Conservation (phyloP, 2,888 invertebrate genomes). For the Sinelater perroti region DNA sequence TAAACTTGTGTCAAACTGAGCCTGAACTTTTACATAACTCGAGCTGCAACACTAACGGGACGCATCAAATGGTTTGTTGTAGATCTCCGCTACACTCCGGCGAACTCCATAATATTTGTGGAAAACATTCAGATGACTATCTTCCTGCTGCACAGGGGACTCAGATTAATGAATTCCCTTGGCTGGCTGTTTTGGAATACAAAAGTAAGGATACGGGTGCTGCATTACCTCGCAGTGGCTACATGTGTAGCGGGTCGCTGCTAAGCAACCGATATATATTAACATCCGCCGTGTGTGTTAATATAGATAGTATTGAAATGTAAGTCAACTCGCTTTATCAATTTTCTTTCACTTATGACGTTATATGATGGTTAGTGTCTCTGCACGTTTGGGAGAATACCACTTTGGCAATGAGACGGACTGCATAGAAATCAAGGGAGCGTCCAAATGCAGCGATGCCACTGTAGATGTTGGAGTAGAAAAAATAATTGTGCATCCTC, state of each 20-base stretch:
- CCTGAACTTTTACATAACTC: no score
- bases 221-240: neutral
- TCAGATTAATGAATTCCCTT: slow-evolving; percentile 3
- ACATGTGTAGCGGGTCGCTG: slow-evolving; percentile 2
- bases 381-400: slow-evolving; percentile 18
- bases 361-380: neutral
- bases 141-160: neutral
- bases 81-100: no score
- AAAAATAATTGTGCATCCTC: slow-evolving; percentile 18
- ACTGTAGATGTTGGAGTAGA: slow-evolving; percentile 15
- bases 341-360: neutral
- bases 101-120: no score
- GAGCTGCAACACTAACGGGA: no score
- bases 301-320: neutral
- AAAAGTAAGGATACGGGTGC: neutral
- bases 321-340: neutral
- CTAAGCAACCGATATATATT: slow-evolving; percentile 12
- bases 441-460: neutral
- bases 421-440: neutral
- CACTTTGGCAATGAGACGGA: slow-evolving; percentile 1
- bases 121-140: slow-evolving; percentile 16
- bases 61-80: no score
- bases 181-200: neutral
- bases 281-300: slow-evolving; percentile 2
- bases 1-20: no score